phyloP scores from a whole-genome alignment of 2,797 vertebrate species.

The Pangasius krempfi region DNA sequence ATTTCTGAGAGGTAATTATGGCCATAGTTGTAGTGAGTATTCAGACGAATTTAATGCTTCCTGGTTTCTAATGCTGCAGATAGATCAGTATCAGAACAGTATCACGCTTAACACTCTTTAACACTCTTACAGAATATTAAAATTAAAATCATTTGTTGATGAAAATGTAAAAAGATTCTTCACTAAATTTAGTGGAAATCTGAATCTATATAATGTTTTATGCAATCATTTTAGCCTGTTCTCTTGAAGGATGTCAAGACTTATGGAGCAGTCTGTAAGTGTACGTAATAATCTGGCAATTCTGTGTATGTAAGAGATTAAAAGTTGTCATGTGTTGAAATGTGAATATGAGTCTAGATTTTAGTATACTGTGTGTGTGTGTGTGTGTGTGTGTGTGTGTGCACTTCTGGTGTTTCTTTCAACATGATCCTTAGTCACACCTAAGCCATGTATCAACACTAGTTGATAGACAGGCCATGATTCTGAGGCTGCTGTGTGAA shows the following conservation, averaged over 20 bases:
- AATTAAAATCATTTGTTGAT: neutral
- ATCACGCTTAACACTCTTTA: neutral
- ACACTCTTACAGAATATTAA: neutral
- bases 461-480: neutral
- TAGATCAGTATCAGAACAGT: neutral
- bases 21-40: neutral
- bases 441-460: conserved; percentile 20
- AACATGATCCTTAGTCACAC: conserved; percentile 17
- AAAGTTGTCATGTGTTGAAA: neutral
- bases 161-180: neutral
- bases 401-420: conserved; percentile 10
- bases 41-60: neutral
- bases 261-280: neutral
- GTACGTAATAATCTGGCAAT: neutral
- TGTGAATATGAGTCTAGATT: neutral
- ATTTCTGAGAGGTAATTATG: neutral
- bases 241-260: neutral
- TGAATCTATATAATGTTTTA: neutral
- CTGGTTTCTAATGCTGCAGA: neutral
- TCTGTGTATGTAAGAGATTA: neutral
- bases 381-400: neutral
- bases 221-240: neutral
- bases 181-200: neutral
- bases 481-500: neutral
- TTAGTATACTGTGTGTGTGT: neutral